A percentile compares a stretch with the other conserved stretches of the same genome.
Evolutionary conservation across 1,140 invertebrate species (phyloP).

Genomic region (Drosophila melanica): DNA sequence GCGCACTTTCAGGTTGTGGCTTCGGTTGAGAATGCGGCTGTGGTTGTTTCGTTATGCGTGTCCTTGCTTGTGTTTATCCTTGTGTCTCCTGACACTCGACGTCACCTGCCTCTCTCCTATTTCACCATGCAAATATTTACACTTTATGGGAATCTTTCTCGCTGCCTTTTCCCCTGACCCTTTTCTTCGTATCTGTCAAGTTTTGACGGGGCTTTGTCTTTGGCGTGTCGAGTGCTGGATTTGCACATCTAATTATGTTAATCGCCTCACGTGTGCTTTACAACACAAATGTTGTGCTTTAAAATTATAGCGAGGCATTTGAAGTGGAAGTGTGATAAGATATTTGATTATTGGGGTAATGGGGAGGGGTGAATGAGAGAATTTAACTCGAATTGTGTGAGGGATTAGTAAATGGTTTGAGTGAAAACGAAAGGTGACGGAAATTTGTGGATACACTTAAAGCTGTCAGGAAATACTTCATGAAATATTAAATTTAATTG

Average conservation of each 20-base stretch:
- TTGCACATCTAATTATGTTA: constrained; percentile 64
- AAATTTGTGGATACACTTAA: too few species aligned
- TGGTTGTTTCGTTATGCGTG: constrained; percentile 15
- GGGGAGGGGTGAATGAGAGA: too few species aligned
- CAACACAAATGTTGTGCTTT: constrained; percentile 19
- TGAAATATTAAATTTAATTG: too few species aligned
- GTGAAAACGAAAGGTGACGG: too few species aligned
- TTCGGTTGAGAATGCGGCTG: constrained; percentile 3
- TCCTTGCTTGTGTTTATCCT: constrained; percentile 27
- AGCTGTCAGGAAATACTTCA: too few species aligned
- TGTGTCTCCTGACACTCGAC: constrained; percentile 52
- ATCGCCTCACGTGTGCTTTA: constrained; percentile 47
- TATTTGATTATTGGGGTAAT: too few species aligned
- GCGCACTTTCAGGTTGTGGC: constrained; percentile 13
- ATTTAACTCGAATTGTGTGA: constrained; percentile 22
- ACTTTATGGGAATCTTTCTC: constrained; percentile 40
- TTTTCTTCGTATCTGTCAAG: constrained; percentile 36
- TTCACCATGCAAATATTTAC: constrained; percentile 64
- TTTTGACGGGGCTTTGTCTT: constrained; percentile 25
- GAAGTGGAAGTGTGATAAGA: constrained; percentile 20
- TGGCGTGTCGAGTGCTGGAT: constrained; percentile 29
- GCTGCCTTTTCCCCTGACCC: not conserved
- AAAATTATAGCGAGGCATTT: constrained; percentile 18
- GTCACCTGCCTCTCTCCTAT: constrained; percentile 10
- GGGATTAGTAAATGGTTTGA: constrained; percentile 2